Base-by-base conservation (phyloP, 2,888 invertebrate species). In the Boloria euphrosyne region DNA sequence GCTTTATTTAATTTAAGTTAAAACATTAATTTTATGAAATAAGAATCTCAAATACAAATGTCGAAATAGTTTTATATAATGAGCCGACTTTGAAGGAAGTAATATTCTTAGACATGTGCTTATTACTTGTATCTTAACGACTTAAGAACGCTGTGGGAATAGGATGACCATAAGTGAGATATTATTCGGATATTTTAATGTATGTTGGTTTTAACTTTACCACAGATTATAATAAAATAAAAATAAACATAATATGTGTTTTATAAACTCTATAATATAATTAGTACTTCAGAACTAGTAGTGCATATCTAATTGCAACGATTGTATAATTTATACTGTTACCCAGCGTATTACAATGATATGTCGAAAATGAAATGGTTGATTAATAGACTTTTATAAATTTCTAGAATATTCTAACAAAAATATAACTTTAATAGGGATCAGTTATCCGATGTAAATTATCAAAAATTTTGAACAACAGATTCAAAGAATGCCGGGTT, bases 101-200 rank as follows among this genome's bases (percentile, higher is more conserved):
- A 82, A 83, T 81, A 79, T 77, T 81, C 79, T 84, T 78, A 77
- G 78, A 77, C 80, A 81, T 80, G 79, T 82, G 80, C 82, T 82
- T 85, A 85, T 85, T 86, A 86, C 80, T 80, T 79, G 79, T 79
- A 78, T 82, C 81, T 83, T 83, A 84, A 81, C 81, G 76, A 82
- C 76, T 77, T 69, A 74, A 77, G 75, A 80, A 74, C 76, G 76
- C 74, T 76, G 70, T 66, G 59, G 62, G 66, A n/a, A 73, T 81
- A 80, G 79, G 74, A 73, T 81, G 76, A 74, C 82, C 77, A 82
- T 75, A 65, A 66, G 53, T 61, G 43, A 59, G 53, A 52, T 22
- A 51, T 6, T 62, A 31, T 17, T 46, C 57, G 50, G 46, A 57
- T 47, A 52, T 53, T 54, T 53, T 59, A 31, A 46, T 17, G 17